Percentiles rank a stretch among this genome's conserved stretches.
These are phyloP conservation scores for Camptogramma bilineatum DNA, from an alignment of 2,888 invertebrate species.

Conservation along the genomic window DNA sequence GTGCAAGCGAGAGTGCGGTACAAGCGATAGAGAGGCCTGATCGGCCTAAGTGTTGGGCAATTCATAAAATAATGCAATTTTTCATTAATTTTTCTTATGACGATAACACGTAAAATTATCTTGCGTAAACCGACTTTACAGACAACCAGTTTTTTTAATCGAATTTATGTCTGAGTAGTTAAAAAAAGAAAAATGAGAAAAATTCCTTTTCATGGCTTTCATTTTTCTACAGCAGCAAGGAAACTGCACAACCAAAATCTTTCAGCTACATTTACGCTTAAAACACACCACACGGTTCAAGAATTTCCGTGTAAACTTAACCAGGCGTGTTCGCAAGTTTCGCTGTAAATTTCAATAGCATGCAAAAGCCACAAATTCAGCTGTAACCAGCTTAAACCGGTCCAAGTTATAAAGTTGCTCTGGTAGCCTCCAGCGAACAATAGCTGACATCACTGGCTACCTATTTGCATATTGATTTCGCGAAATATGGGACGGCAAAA, in stretches of 20 bases:
- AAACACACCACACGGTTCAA: constrained; percentile 45
- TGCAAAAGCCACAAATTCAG: constrained; percentile 79
- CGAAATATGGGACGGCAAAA: constrained; percentile 47
- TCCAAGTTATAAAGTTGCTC: constrained; percentile 69
- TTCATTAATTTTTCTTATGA: too few relatives aligned
- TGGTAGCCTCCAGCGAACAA: constrained; percentile 53
- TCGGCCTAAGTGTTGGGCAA: too few relatives aligned
- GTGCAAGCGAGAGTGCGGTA: too few relatives aligned
- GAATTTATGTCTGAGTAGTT: too few relatives aligned
- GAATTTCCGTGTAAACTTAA: constrained; percentile 49
- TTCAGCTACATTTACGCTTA: constrained; percentile 33
- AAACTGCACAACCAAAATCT: background rate
- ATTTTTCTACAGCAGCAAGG: background rate
- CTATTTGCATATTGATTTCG: constrained; percentile 73
- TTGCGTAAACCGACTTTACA: too few relatives aligned
- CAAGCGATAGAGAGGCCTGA: too few relatives aligned
- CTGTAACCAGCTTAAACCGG: constrained; percentile 66
- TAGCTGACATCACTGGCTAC: constrained; percentile 59
- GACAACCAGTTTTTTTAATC: too few relatives aligned
- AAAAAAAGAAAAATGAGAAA: too few relatives aligned
- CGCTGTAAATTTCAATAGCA: constrained; percentile 82
- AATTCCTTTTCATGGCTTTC: background rate
- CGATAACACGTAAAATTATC: too few relatives aligned
- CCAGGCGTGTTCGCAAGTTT: constrained; percentile 61
- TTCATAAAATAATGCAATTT: too few relatives aligned